phyloP scores from a whole-genome alignment of 1,140 invertebrate genomes.

The Pseudachorutes palmiensis region DNA sequence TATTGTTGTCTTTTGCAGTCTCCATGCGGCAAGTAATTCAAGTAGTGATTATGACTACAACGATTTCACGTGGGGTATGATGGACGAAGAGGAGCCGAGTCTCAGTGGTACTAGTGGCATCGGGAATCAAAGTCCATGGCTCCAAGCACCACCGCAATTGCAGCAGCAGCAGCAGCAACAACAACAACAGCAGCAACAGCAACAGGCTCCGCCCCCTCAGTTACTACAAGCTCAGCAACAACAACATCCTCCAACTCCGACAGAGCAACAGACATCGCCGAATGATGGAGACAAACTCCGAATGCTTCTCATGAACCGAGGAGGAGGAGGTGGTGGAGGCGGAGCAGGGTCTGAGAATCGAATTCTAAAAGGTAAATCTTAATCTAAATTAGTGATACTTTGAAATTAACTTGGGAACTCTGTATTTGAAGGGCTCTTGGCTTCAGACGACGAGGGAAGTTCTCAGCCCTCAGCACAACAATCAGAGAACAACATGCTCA shows the following conservation, averaged over 20 bases:
- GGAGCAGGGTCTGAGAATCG: slow-evolving; percentile 30
- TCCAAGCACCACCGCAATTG: slow-evolving; percentile 30
- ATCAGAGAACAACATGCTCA: slow-evolving; percentile 58
- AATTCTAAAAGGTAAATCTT: slow-evolving; percentile 17
- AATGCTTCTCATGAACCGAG: slow-evolving; percentile 40
- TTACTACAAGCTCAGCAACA: too few species aligned
- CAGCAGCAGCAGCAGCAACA: slow-evolving; percentile 30
- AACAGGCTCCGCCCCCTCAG: not conserved
- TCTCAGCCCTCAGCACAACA: slow-evolving; percentile 35
- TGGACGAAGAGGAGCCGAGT: slow-evolving; percentile 2
- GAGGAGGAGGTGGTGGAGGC: too few species aligned
- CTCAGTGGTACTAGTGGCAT: not conserved
- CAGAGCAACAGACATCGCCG: not conserved
- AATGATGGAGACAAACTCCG: slow-evolving; percentile 9
- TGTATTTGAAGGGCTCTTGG: slow-evolving; percentile 65
- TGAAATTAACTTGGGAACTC: too few species aligned
- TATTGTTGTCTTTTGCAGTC: not conserved
- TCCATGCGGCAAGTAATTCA: slow-evolving; percentile 5
- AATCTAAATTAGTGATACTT: too few species aligned
- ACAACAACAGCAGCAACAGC: slow-evolving; percentile 15
- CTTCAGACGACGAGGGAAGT: slow-evolving; percentile 73
- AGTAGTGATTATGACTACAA: slow-evolving; percentile 10
- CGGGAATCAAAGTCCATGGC: not conserved
- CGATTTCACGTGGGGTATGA: slow-evolving; percentile 5
- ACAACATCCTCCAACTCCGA: not conserved